Base-by-base conservation (phyloP, 1,140 invertebrate species). In the Dendrolimus kikuchii region DNA sequence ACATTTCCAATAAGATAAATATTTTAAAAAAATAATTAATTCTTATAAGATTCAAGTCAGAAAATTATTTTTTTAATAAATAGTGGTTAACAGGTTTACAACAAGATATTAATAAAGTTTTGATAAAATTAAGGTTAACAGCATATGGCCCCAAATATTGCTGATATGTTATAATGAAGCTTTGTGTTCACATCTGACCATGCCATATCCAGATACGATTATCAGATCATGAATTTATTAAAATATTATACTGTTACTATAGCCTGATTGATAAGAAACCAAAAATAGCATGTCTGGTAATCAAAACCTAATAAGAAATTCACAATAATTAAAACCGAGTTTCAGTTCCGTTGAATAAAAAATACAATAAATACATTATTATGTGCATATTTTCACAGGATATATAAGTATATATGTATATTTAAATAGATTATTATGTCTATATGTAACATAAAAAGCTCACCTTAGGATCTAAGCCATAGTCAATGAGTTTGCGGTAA, bases 391-490 rank as follows among this genome's bases (percentile, higher is more conserved):
- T 23, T 23, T 23, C 23, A 23, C 3, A 23, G 23, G 23, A 23
- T 23, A 23, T 23, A 23, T 23, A 23, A 23, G 3, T 23, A 3
- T 23, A 23, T 23, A 23, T 23, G 23, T 23, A 23, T 23, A 23
- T 23, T 23, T 23, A 3, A 23, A 23, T 23, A 23, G 23, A 23
- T 23, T 23, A 23, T 23, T 23, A 8, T 2, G 43, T n/a, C 23
- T 7, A 5, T 8, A 44, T 5, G 5, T 9, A 10, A 9, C n/a
- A 9, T 7, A 4, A n/a, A 44, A 7, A 41, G 9, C 52, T 57
- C 40, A 95, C 94, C 91, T 96, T 96, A 82, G 94, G 93, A 89
- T 97, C 95, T 81, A 98, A 92, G 81, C 96, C 96, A 92, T 97
- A 97, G 75, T 96, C 94, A 76, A 97, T 91, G 60, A 98, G 89